Evolutionary conservation across 2,797 vertebrate genomes (phyloP).

Genomic region (Astyanax mexicanus): DNA sequence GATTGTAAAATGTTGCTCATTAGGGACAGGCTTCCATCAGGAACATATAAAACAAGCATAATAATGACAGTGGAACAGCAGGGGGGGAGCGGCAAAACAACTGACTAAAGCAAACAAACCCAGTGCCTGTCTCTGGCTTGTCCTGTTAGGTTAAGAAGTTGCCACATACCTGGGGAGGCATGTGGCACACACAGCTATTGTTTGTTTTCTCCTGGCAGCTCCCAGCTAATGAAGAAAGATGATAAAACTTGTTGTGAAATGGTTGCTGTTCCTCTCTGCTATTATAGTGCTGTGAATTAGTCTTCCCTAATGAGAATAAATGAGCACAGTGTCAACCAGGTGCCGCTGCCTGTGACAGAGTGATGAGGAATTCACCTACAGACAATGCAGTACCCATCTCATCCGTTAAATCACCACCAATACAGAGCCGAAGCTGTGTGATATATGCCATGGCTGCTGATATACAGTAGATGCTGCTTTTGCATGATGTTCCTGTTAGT

Average conservation of each 20-base stretch:
- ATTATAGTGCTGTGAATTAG: constrained; percentile 59
- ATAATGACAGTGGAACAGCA: neutral
- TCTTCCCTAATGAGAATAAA: constrained; percentile 55
- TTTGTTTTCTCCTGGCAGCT: constrained; percentile 65
- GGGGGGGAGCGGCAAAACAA: neutral
- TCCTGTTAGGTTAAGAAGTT: constrained; percentile 40
- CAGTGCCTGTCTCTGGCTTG: constrained; percentile 23
- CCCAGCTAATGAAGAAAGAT: constrained; percentile 77
- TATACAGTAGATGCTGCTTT: neutral
- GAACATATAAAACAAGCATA: neutral
- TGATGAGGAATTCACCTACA: constrained; percentile 19
- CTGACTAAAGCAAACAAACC: constrained; percentile 19
- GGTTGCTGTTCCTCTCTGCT: constrained; percentile 71
- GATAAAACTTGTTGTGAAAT: constrained; percentile 68
- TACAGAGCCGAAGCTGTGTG: neutral
- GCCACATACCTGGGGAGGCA: constrained; percentile 36
- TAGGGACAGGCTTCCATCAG: neutral
- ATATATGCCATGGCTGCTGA: neutral
- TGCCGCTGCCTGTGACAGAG: constrained; percentile 26
- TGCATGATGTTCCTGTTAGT: neutral
- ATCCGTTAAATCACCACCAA: constrained; percentile 1
- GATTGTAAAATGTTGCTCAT: neutral
- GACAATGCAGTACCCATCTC: neutral
- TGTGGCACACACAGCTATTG: constrained; percentile 49
- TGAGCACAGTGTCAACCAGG: constrained; percentile 34